A percentile compares a stretch with the other conserved stretches of the same genome.
Evolutionary conservation across 2,113 vertebrate species (phyloP).

Genomic region (Ceyx margarethae): DNA sequence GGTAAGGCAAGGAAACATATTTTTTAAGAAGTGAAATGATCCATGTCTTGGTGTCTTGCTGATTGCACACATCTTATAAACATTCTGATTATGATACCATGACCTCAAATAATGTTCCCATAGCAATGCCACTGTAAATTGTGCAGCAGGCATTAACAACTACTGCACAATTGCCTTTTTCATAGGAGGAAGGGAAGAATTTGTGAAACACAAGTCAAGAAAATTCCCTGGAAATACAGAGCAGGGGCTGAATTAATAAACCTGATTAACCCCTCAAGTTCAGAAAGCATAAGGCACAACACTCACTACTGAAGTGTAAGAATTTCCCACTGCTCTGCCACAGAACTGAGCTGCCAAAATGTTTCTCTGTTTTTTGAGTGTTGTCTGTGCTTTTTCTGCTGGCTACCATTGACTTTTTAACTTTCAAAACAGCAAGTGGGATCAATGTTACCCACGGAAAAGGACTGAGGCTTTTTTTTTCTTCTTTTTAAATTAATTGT

Average conservation of each 20-base stretch:
- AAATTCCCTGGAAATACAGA: background rate
- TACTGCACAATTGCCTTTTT: background rate
- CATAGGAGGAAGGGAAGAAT: background rate
- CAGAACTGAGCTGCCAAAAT: background rate
- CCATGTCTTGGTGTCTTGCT: background rate
- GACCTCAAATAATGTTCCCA: background rate
- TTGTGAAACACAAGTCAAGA: background rate
- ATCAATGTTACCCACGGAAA: background rate
- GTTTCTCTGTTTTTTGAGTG: background rate
- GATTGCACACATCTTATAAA: background rate
- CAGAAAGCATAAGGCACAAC: background rate
- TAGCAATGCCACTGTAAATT: background rate
- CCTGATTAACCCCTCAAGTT: background rate
- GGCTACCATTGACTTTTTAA: background rate
- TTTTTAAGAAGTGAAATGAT: background rate
- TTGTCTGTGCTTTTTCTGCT: background rate
- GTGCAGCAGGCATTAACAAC: background rate
- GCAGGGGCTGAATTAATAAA: background rate
- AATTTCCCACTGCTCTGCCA: background rate
- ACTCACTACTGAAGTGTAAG: background rate
- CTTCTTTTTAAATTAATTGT: background rate
- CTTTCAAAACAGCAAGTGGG: background rate
- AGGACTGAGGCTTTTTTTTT: no score
- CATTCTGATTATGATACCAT: background rate
- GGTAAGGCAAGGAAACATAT: background rate